Evolutionary conservation across 2,797 vertebrate species (phyloP).

Genomic region (Sebastes umbrosus): DNA sequence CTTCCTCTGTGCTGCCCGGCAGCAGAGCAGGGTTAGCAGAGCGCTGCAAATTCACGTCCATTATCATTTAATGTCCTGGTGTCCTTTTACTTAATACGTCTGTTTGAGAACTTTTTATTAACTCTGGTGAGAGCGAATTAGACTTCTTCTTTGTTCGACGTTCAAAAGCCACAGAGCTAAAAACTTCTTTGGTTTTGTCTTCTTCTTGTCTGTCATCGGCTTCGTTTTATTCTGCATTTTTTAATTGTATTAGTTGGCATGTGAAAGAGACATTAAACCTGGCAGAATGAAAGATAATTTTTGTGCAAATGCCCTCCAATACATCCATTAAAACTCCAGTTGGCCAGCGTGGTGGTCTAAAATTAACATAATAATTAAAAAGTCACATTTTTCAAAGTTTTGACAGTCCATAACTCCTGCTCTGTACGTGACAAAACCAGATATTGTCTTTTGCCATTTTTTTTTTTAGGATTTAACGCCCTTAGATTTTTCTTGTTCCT

Average conservation of each 20-base stretch:
- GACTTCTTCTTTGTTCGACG: conserved; percentile 15
- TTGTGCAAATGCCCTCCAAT: too few species aligned
- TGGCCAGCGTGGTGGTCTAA: background rate
- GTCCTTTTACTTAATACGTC: conserved; percentile 29
- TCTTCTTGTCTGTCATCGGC: background rate
- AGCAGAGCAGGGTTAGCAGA: conserved; percentile 14
- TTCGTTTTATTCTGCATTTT: background rate
- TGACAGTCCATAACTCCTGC: background rate
- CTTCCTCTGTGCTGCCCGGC: conserved; percentile 4
- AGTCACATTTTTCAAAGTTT: background rate
- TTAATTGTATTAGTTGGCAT: background rate
- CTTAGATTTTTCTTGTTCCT: background rate
- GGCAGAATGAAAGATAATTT: background rate
- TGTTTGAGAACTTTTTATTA: conserved; percentile 39
- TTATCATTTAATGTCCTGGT: conserved; percentile 52
- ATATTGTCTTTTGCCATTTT: background rate
- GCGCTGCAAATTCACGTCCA: conserved; percentile 20
- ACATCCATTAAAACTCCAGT: too few species aligned
- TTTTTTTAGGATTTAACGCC: background rate
- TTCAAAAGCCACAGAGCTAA: conserved; percentile 3
- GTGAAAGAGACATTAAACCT: background rate
- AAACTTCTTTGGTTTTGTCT: background rate
- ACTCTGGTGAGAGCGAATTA: conserved; percentile 21
- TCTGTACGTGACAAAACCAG: background rate
- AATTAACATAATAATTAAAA: background rate